Evolutionary conservation across 1,140 invertebrate species (phyloP).

Genomic region (Ceratitis capitata): DNA sequence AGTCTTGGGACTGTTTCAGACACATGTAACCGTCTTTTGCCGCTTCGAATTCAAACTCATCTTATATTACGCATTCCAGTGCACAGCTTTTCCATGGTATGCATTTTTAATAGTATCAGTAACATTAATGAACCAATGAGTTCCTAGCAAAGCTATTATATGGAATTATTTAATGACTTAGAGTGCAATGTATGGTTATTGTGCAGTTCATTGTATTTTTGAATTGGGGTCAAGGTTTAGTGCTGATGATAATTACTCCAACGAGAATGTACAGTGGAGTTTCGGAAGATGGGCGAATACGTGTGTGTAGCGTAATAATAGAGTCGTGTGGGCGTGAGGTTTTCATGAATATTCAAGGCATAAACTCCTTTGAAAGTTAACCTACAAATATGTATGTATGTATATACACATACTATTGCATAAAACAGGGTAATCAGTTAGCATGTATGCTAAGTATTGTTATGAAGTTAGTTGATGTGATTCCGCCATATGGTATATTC

Average conservation of each 20-base stretch:
- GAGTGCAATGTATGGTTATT: neutral
- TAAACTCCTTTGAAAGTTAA: neutral
- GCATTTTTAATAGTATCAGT: neutral
- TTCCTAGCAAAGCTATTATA: neutral
- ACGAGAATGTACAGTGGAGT: neutral
- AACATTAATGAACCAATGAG: neutral
- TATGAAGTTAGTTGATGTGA: too few relatives aligned
- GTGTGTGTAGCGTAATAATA: neutral
- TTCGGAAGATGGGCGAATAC: neutral
- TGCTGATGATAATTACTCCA: neutral
- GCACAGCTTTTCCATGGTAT: too few relatives aligned
- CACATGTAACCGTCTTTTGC: too few relatives aligned
- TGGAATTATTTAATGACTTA: neutral
- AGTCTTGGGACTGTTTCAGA: too few relatives aligned
- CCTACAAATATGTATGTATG: neutral
- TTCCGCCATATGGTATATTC: too few relatives aligned
- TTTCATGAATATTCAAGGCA: neutral
- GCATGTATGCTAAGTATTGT: too few relatives aligned
- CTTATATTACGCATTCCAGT: too few relatives aligned
- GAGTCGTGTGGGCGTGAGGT: neutral
- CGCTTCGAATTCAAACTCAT: too few relatives aligned
- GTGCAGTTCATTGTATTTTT: neutral
- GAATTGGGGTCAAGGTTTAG: neutral
- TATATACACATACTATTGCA: neutral
- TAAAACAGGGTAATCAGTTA: too few relatives aligned